A percentile compares a stretch with the other conserved stretches of the same genome.
These are phyloP conservation scores for western clawed frog (Xenopus tropicalis) DNA, from an alignment of 2,113 vertebrate genomes.

Conservation along the genomic window DNA sequence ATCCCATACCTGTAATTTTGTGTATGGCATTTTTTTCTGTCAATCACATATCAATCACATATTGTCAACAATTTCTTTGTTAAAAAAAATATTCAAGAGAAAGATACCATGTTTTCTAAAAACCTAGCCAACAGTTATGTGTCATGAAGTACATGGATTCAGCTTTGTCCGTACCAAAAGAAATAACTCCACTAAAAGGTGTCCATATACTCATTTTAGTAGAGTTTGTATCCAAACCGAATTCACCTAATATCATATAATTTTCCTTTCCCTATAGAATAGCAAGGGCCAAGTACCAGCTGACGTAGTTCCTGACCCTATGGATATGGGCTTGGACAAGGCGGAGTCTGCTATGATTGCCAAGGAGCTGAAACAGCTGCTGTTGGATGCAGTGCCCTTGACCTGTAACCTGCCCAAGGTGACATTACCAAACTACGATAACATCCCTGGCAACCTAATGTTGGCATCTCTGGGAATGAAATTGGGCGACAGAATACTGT, in stretches of 20 bases:
- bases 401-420: constrained; percentile 84
- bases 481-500: constrained; percentile 75
- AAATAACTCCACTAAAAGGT: no score
- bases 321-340: constrained; percentile 91
- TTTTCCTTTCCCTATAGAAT: constrained; percentile 64
- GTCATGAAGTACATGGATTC: no score
- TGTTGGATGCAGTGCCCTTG: constrained; percentile 81
- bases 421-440: constrained; percentile 89
- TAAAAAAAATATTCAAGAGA: no score
- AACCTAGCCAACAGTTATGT: no score
- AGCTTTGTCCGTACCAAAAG: no score
- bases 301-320: constrained; percentile 86
- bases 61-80: no score
- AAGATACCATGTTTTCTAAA: no score
- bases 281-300: constrained; percentile 82
- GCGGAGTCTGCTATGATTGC: constrained; percentile 84
- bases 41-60: no score
- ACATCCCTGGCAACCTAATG: constrained; percentile 88
- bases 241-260: neutral
- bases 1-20: no score
- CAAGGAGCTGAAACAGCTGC: constrained; percentile 81
- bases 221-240: neutral
- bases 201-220: no score
- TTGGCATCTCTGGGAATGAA: constrained; percentile 78
- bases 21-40: no score